Conservation (phyloP, 2,113 vertebrate genomes). For the Chlorodrepanis virens region DNA sequence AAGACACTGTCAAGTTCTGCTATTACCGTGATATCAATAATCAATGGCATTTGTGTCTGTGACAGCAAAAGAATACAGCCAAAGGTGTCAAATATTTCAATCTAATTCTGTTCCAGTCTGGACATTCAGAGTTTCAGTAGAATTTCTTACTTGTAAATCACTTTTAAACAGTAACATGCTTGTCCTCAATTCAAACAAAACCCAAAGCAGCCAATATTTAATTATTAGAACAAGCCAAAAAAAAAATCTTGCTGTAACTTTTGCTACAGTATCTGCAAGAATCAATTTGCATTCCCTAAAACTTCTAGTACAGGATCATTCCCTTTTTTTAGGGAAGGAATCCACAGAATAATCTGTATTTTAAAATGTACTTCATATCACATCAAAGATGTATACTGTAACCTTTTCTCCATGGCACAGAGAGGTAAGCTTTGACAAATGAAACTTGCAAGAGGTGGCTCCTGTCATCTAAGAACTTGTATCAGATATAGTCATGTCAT, state of each 20-base stretch:
- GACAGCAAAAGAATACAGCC: background rate
- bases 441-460: slow-evolving; percentile 12
- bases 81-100: background rate
- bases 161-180: background rate
- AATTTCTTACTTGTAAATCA: background rate
- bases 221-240: background rate
- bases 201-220: background rate
- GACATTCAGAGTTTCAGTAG: background rate
- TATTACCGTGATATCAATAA: background rate
- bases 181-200: background rate
- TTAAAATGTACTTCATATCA: background rate
- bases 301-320: background rate
- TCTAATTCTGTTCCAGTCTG: background rate
- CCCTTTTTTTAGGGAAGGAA: background rate
- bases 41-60: background rate
- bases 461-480: slow-evolving; percentile 32
- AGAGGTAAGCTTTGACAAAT: slow-evolving; percentile 34
- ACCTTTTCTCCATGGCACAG: slow-evolving; percentile 39
- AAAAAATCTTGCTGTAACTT: background rate
- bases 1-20: background rate
- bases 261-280: background rate
- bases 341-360: background rate
- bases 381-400: slow-evolving; percentile 16
- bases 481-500: background rate
- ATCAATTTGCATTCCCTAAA: background rate